phyloP scores from a whole-genome alignment of 2,113 vertebrate species.

The Saguinus imperator region DNA sequence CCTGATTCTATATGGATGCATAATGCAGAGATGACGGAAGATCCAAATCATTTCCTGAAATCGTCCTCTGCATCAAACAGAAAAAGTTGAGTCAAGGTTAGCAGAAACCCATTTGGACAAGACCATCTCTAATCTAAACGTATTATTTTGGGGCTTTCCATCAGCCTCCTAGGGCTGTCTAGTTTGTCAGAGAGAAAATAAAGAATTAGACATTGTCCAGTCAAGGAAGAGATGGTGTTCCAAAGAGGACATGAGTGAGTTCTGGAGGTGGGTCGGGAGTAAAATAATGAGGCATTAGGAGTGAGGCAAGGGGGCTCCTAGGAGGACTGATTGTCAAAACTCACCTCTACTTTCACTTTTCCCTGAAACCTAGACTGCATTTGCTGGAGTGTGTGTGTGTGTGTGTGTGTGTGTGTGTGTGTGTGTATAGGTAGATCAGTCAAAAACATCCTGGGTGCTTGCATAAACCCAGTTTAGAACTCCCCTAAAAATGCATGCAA shows the following conservation, averaged over 20 bases:
- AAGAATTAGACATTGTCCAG: not conserved
- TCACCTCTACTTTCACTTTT: not conserved
- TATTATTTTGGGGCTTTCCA: not conserved
- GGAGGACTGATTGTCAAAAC: not conserved
- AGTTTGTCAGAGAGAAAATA: not conserved
- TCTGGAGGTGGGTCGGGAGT: not conserved
- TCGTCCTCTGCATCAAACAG: not conserved
- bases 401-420: not conserved
- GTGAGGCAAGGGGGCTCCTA: not conserved
- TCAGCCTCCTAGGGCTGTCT: rapidly evolving
- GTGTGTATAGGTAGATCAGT: not conserved
- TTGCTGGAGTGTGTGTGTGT: not conserved
- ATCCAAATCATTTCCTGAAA: not conserved
- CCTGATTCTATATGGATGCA: not conserved
- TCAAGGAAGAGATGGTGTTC: not conserved
- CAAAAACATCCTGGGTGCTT: not conserved
- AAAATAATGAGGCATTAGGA: no score
- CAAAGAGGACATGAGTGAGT: not conserved
- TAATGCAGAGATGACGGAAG: not conserved
- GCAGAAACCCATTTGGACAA: not conserved
- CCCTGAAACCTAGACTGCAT: not conserved
- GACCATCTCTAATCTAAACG: not conserved
- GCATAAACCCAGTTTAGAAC: not conserved
- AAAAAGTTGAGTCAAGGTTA: not conserved
- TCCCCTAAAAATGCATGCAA: not conserved